A percentile compares a stretch with the other conserved stretches of the same genome.
Conservation (phyloP, 2,113 vertebrate species). For the Phrynocephalus versicolor region DNA sequence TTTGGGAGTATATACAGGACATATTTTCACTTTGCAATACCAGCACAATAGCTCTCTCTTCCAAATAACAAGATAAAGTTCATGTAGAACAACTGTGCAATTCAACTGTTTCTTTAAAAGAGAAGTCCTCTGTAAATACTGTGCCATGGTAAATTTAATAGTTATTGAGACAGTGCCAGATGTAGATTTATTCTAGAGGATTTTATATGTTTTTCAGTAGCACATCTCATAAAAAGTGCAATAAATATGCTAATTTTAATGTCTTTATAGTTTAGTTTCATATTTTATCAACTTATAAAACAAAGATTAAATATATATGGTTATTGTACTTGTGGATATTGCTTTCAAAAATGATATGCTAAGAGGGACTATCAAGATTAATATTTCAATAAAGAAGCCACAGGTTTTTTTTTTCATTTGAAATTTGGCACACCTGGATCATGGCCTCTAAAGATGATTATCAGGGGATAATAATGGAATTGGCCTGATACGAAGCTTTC, state of each 20-base stretch:
- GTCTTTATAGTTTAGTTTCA: conserved; percentile 61
- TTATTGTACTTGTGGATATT: conserved; percentile 53
- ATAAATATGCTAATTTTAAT: conserved; percentile 72
- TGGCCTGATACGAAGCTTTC: conserved; percentile 39
- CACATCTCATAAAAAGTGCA: conserved; percentile 62
- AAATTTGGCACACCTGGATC: conserved; percentile 44
- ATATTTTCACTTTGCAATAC: conserved; percentile 33
- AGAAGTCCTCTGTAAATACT: conserved; percentile 52
- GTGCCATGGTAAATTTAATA: conserved; percentile 58
- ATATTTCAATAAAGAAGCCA: conserved; percentile 48
- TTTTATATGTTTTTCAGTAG: conserved; percentile 64
- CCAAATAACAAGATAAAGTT: conserved; percentile 46
- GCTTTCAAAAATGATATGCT: conserved; percentile 50
- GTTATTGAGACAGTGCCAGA: conserved; percentile 59
- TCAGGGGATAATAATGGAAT: conserved; percentile 48
- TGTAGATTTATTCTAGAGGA: conserved; percentile 65
- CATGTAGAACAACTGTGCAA: conserved; percentile 36
- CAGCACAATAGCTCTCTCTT: conserved; percentile 41
- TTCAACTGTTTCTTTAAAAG: conserved; percentile 62
- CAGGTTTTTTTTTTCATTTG: conserved; percentile 57
- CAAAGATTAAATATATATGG: conserved; percentile 61
- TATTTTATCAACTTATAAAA: conserved; percentile 70
- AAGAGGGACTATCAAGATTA: conserved; percentile 53
- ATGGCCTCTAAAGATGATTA: conserved; percentile 44
- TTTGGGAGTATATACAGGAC: conserved; percentile 35